Percentiles rank a stretch among this genome's conserved stretches.
phyloP scores from a whole-genome alignment of 2,797 vertebrate species.

The Momotus momota region DNA sequence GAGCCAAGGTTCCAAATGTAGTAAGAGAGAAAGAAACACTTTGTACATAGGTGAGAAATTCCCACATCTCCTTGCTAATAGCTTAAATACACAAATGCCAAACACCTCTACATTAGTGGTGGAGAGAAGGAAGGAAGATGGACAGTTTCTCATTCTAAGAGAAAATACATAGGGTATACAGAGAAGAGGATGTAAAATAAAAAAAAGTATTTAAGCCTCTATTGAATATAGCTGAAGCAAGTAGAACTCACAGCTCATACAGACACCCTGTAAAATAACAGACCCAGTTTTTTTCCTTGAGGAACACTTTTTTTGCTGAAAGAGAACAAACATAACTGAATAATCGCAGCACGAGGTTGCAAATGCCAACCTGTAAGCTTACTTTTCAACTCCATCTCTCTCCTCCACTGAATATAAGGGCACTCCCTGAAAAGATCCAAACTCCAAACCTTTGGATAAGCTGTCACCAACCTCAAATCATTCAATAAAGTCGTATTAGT shows the following conservation, averaged over 20 bases:
- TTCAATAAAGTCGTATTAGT: not conserved
- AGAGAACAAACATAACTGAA: not conserved
- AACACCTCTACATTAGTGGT: not conserved
- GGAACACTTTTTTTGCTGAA: not conserved
- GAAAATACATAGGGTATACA: not conserved
- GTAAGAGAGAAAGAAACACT: not conserved
- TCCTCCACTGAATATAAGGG: not conserved
- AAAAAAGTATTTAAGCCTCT: not conserved
- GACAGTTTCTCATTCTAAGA: not conserved
- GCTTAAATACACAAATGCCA: not conserved
- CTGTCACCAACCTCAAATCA: not conserved
- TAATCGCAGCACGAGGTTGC: accelerated
- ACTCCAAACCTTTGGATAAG: not conserved
- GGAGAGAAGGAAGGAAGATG: not conserved
- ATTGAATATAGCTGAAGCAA: not conserved
- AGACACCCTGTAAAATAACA: not conserved
- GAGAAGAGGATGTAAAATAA: not conserved
- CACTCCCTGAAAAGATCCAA: not conserved
- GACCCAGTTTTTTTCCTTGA: not conserved
- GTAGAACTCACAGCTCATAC: not conserved
- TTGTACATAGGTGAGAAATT: accelerated
- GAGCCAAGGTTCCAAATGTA: not conserved
- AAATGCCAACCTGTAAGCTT: not conserved
- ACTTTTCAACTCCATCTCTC: not conserved
- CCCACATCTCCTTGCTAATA: not conserved